Evolutionary conservation across 2,797 vertebrate genomes (phyloP).

Genomic region (Peromyscus melanophrys): DNA sequence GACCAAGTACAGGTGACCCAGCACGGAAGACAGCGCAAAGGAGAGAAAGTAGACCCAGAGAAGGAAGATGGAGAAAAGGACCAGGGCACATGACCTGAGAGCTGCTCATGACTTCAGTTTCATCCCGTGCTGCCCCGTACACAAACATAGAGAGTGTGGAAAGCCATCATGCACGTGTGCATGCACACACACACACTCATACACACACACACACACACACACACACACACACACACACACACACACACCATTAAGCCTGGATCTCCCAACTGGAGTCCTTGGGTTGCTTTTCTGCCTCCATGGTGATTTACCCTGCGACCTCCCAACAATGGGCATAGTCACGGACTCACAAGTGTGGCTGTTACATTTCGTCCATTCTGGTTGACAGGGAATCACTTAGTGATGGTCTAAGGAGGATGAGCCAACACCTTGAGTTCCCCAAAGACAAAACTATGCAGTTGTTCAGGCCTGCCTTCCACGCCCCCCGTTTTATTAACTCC

Average conservation of each 20-base stretch:
- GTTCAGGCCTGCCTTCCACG: neutral
- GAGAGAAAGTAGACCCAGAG: neutral
- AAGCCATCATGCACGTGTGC: neutral
- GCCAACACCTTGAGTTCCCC: neutral
- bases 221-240: neutral
- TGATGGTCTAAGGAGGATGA: neutral
- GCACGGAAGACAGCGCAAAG: neutral
- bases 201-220: neutral
- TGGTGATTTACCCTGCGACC: neutral
- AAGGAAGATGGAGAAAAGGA: neutral
- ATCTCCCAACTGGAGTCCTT: neutral
- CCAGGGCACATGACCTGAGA: neutral
- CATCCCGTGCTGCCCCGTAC: neutral
- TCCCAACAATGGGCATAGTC: neutral
- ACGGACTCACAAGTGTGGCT: neutral
- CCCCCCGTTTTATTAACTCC: neutral
- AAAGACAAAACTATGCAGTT: neutral
- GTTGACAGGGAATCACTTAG: neutral
- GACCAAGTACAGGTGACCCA: neutral
- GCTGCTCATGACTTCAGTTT: neutral
- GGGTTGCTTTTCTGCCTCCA: neutral
- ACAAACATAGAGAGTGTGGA: no score
- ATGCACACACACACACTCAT: neutral
- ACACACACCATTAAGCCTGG: neutral
- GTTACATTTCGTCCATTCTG: neutral